phyloP scores from a whole-genome alignment of 2,797 vertebrate species.

The Garrulus glandarius region DNA sequence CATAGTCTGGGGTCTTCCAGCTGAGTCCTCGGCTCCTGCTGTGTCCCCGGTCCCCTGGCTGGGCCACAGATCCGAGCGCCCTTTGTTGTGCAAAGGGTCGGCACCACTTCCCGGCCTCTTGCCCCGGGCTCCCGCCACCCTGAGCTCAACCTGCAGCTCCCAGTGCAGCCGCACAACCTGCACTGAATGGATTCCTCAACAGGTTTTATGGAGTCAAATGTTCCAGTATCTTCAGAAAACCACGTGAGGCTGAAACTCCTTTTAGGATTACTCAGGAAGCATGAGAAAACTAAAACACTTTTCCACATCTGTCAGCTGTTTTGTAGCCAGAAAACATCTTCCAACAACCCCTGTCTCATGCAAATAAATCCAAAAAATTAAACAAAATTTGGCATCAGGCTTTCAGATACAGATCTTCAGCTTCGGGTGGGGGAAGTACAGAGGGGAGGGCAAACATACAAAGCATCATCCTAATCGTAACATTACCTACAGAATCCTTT shows the following conservation, averaged over 20 bases:
- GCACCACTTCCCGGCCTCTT: not conserved
- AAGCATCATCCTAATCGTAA: not conserved
- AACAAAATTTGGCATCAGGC: not conserved
- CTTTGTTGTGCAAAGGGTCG: not conserved
- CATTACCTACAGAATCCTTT: not conserved
- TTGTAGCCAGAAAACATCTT: conserved; percentile 11
- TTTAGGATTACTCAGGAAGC: conserved; percentile 32
- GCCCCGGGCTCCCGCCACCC: not conserved
- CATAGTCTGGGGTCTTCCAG: not conserved
- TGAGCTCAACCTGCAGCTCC: not conserved
- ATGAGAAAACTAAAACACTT: conserved; percentile 18
- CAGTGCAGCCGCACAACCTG: not conserved
- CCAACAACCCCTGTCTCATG: not conserved
- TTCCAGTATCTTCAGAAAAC: not conserved
- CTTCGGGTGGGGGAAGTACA: not conserved
- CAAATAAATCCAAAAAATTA: conserved; percentile 6
- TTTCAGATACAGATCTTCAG: not conserved
- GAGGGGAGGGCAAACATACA: not conserved
- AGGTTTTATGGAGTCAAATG: not conserved
- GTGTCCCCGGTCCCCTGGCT: not conserved
- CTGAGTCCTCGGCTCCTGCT: not conserved
- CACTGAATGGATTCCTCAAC: not conserved
- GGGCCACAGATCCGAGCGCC: not conserved
- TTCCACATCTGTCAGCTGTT: conserved; percentile 50
- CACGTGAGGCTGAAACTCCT: not conserved